Evolutionary conservation across 2,113 vertebrate species (phyloP).

Genomic region (Piaya cayana): DNA sequence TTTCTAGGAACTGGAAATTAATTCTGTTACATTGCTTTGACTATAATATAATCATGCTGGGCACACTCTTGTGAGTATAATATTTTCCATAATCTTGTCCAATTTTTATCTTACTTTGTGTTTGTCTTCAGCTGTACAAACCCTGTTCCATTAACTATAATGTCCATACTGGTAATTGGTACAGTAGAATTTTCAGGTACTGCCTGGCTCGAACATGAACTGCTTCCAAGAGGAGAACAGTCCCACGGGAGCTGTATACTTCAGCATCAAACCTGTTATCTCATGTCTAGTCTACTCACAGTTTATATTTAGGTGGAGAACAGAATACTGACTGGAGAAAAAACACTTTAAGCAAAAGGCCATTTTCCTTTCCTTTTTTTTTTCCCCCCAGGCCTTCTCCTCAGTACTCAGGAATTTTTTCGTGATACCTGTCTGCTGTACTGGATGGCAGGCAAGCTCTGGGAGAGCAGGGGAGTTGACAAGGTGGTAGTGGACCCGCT

Average conservation of each 20-base stretch:
- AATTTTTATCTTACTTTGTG: not conserved
- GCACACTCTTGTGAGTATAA: not conserved
- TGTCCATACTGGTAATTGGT: not conserved
- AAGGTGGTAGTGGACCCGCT: not conserved
- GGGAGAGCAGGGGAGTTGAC: not conserved
- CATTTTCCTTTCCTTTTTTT: not conserved
- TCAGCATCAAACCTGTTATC: not conserved
- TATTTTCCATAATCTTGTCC: not conserved
- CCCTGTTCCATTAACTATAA: not conserved
- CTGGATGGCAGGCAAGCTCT: not conserved
- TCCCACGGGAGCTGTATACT: not conserved
- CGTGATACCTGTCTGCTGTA: rapidly evolving
- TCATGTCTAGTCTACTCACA: not conserved
- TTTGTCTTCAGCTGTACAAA: not conserved
- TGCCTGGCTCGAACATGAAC: not conserved
- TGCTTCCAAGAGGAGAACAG: not conserved
- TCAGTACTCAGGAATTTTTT: rapidly evolving
- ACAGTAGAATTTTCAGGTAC: not conserved
- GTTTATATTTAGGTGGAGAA: not conserved
- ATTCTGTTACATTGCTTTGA: not conserved
- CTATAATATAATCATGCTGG: not conserved
- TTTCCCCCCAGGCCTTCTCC: not conserved
- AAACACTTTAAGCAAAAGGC: not conserved
- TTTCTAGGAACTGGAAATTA: constrained; percentile 50
- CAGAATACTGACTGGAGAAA: not conserved